These are phyloP conservation scores for Chalcosyrphus nemorum DNA, from an alignment of 2,888 invertebrate species.

Conservation along the genomic window DNA sequence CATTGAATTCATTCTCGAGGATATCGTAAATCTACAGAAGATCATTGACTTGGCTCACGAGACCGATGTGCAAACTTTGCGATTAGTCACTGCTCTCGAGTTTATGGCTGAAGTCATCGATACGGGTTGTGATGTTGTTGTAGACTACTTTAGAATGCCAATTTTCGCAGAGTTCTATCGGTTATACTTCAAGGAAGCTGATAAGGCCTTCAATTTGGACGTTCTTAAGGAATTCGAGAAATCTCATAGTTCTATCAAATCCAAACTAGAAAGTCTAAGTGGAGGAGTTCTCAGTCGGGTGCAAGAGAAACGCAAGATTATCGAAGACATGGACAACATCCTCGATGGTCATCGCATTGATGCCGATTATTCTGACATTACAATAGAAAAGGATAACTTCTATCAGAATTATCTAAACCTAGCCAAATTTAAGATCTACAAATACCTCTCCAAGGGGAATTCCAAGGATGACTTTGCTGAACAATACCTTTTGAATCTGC, in stretches of 20 bases:
- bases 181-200: slow-evolving; percentile 50
- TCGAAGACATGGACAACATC: slow-evolving; percentile 41
- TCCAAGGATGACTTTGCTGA: slow-evolving; percentile 45
- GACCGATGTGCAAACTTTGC: slow-evolving; percentile 42
- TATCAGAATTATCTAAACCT: slow-evolving; percentile 58
- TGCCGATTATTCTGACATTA: slow-evolving; percentile 42
- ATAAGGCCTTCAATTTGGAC: slow-evolving; percentile 51
- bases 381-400: slow-evolving; percentile 62
- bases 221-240: slow-evolving; percentile 62
- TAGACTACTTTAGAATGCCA: slow-evolving; percentile 55
- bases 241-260: slow-evolving; percentile 38
- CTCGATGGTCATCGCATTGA: slow-evolving; percentile 46
- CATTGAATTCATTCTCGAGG: slow-evolving; percentile 55
- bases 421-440: slow-evolving; percentile 44
- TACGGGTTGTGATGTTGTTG: slow-evolving; percentile 53
- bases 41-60: slow-evolving; percentile 55
- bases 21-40: slow-evolving; percentile 54
- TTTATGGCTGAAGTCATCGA: slow-evolving; percentile 60
- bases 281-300: slow-evolving; percentile 22
- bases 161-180: slow-evolving; percentile 67
- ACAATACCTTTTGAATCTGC: slow-evolving; percentile 55
- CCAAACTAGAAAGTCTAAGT: slow-evolving; percentile 31
- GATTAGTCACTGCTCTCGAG: slow-evolving; percentile 54
- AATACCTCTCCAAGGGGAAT: slow-evolving; percentile 41
- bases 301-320: slow-evolving; percentile 47